Conservation (phyloP, 1,140 invertebrate genomes). For the Lordiphosa clarofinis region DNA sequence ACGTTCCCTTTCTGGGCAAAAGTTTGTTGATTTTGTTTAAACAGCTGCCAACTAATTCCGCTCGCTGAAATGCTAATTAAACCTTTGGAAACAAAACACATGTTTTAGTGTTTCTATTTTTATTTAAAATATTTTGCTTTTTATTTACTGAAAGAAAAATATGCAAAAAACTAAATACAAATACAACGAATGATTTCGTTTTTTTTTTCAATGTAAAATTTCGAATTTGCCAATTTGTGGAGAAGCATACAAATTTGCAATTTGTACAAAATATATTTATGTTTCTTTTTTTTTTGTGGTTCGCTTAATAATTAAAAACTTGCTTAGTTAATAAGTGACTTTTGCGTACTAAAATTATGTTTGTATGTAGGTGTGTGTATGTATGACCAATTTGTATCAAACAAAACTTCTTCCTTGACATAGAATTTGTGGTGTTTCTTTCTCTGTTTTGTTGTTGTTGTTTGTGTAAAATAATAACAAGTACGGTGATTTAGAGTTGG, state of each 20-base stretch:
- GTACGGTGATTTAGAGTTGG: constrained; percentile 22
- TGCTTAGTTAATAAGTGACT: constrained; percentile 75
- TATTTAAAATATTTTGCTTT: constrained; percentile 16
- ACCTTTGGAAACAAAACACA: too few relatives aligned
- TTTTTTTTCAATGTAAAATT: constrained; percentile 30
- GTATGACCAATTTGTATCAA: too few relatives aligned
- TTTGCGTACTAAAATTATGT: constrained; percentile 64
- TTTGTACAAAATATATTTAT: constrained; percentile 26
- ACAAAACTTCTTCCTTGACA: neutral
- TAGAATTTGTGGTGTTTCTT: neutral
- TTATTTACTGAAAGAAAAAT: constrained; percentile 35
- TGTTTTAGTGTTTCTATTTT: neutral
- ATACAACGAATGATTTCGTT: constrained; percentile 37
- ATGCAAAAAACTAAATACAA: constrained; percentile 24
- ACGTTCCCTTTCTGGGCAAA: too few relatives aligned
- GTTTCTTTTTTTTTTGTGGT: too few relatives aligned
- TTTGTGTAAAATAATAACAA: constrained; percentile 50
- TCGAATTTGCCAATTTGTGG: constrained; percentile 24
- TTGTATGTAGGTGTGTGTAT: constrained; percentile 14
- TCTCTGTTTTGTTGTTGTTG: neutral
- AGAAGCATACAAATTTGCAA: constrained; percentile 11
- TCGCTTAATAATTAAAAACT: constrained; percentile 62
- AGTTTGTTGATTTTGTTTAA: too few relatives aligned
- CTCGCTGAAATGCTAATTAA: too few relatives aligned
- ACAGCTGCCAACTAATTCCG: too few relatives aligned